Evolutionary conservation across 2,113 vertebrate genomes (phyloP).

Genomic region (Muntiacus reevesi): DNA sequence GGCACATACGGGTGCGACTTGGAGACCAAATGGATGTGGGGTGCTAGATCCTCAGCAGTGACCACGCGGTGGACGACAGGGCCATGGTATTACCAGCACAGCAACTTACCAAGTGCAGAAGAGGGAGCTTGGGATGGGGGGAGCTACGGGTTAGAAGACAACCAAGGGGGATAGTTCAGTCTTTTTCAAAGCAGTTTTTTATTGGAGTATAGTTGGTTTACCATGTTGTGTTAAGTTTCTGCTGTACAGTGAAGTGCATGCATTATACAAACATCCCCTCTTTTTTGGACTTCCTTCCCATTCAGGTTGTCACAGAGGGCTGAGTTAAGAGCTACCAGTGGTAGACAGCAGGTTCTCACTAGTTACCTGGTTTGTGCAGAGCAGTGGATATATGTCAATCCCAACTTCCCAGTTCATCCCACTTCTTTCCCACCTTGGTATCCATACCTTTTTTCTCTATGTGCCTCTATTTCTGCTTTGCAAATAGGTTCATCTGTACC

Average conservation of each 20-base stretch:
- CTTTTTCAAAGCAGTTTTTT: not conserved
- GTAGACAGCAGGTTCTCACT: not conserved
- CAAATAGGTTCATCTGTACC: not conserved
- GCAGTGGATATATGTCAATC: not conserved
- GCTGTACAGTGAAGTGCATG: not conserved
- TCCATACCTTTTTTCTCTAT: not conserved
- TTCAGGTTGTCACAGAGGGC: not conserved
- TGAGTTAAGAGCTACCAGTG: not conserved
- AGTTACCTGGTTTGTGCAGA: not conserved
- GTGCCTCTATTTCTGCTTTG: not conserved
- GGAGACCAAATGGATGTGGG: not conserved
- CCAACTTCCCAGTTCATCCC: not conserved
- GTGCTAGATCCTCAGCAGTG: not conserved
- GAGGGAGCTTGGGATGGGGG: too few relatives aligned
- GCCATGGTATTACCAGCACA: too few relatives aligned
- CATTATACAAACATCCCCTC: not conserved
- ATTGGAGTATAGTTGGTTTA: not conserved
- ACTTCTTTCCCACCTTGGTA: not conserved
- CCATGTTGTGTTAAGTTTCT: not conserved
- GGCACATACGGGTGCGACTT: rapidly evolving
- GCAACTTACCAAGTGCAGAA: not conserved
- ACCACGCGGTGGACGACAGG: rapidly evolving
- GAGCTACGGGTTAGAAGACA: not conserved
- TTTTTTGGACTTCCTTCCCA: too few relatives aligned
- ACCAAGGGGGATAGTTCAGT: not conserved